Percentiles rank a stretch among this genome's conserved stretches.
Evolutionary conservation across 2,113 vertebrate genomes (phyloP).

Genomic region (Ophiodon elongatus): DNA sequence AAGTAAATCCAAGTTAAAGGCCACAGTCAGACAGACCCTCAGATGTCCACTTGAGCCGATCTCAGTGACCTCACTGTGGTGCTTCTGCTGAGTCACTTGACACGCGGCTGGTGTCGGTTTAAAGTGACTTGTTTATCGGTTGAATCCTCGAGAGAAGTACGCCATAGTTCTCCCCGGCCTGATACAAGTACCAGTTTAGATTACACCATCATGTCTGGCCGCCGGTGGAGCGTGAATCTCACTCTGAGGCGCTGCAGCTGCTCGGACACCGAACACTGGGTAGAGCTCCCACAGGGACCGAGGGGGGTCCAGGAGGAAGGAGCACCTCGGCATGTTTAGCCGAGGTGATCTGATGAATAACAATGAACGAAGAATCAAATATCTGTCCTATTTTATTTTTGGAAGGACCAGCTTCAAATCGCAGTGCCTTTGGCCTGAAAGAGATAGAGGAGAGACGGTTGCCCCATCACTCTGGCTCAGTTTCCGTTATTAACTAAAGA

Average conservation of each 20-base stretch:
- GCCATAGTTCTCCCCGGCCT: no score
- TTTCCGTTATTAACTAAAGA: neutral
- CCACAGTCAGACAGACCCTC: neutral
- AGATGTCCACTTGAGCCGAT: neutral
- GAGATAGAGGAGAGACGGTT: neutral
- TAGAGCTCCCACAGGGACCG: neutral
- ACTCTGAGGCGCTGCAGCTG: conserved; percentile 12
- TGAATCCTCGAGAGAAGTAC: neutral
- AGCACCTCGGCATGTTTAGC: neutral
- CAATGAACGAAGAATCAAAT: conserved; percentile 3
- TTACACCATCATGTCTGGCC: neutral
- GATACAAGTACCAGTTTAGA: neutral
- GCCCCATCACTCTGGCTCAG: neutral
- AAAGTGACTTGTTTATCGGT: neutral
- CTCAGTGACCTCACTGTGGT: neutral
- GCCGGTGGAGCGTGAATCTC: neutral
- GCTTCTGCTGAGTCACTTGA: neutral
- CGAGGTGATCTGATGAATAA: neutral
- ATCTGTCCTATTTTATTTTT: neutral
- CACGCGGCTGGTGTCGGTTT: conserved; percentile 21
- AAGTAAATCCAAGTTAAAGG: neutral
- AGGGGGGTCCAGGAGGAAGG: neutral
- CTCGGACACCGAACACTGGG: neutral
- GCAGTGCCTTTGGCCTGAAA: neutral
- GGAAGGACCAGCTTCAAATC: neutral